Evolutionary conservation across 2,797 vertebrate species (phyloP).

Genomic region (Gambelia wislizenii): DNA sequence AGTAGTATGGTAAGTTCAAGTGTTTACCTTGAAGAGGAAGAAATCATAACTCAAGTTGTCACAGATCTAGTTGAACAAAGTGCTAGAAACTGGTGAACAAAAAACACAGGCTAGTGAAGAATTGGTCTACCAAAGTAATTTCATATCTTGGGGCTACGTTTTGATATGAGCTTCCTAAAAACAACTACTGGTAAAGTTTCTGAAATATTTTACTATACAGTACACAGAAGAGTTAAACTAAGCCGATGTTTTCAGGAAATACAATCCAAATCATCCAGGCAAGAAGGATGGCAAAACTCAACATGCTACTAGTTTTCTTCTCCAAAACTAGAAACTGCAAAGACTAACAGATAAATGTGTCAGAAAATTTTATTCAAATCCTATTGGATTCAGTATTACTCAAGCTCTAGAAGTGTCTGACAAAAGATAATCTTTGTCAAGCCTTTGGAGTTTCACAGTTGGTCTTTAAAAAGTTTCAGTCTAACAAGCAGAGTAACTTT

Average conservation of each 20-base stretch:
- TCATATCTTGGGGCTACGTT: background rate
- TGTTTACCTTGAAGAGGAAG: background rate
- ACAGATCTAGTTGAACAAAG: background rate
- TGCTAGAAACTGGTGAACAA: background rate
- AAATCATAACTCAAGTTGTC: conserved; percentile 3
- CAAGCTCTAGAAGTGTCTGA: conserved; percentile 4
- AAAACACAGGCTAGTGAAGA: background rate
- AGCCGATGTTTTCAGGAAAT: background rate
- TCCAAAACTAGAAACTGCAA: background rate
- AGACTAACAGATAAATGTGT: background rate
- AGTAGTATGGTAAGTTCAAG: background rate
- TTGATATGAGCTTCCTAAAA: background rate
- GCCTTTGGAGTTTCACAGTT: background rate
- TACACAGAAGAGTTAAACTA: background rate
- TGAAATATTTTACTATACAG: background rate
- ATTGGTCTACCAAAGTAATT: background rate
- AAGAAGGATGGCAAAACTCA: background rate
- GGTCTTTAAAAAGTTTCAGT: conserved; percentile 26
- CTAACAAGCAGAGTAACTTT: conserved; percentile 30
- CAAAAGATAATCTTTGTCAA: conserved; percentile 15
- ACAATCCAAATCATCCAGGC: background rate
- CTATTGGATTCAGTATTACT: background rate
- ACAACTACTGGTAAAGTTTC: background rate
- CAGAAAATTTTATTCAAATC: background rate
- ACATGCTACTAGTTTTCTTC: background rate